Base-by-base conservation (phyloP, 2,888 invertebrate species). In the Caenorhabditis angaria region DNA sequence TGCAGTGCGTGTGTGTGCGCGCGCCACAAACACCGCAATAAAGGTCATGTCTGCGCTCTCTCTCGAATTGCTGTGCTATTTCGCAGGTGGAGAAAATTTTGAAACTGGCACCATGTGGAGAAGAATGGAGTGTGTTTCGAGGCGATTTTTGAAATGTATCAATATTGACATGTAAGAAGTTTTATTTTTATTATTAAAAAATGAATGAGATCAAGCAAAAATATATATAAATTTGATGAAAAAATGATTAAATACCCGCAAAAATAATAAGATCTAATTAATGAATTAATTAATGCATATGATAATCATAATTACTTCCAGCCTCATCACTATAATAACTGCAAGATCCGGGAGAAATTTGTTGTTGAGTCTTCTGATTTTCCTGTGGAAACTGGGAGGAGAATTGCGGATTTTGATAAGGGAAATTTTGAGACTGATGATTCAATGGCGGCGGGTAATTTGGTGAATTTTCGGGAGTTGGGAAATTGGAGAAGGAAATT, bases 401-500 rank as follows among this genome's bases (percentile, higher is more conserved):
- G 18, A 18, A 12, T 41, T 64, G 64, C 1, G 70, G 54, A 48
- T 65, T n/a, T 48, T 61, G 61, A 50, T 70, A 70, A 32, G 58
- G 61, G 0, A 64, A 59, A n/a, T 58, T 59, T n/a, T 54, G 47
- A 32, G 35, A 48, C 32, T 50, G 58, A 18, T 48, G 24, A 29
- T 57, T 57, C 8, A 54, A 22, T 18, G 65, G 41, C 6, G 50
- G 57, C 24, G 67, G 67, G 32, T 35, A 35, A 12, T 12, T 24
- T 12, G 70, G 70, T 14, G 70, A 70, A 12, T 65, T 61, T 59
- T 70, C 62, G n/a, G 70, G 70, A 27, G 70, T 70, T 25, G 65
- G 70, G 18, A 70, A 70, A 27, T 70, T 65, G 20, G 22, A 18
- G 35, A 14, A 35, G 10, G n/a, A n/a, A n/a, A n/a, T n/a, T n/a